Base-by-base conservation (phyloP, 2,113 vertebrate species). In the Spheniscus mendiculus region DNA sequence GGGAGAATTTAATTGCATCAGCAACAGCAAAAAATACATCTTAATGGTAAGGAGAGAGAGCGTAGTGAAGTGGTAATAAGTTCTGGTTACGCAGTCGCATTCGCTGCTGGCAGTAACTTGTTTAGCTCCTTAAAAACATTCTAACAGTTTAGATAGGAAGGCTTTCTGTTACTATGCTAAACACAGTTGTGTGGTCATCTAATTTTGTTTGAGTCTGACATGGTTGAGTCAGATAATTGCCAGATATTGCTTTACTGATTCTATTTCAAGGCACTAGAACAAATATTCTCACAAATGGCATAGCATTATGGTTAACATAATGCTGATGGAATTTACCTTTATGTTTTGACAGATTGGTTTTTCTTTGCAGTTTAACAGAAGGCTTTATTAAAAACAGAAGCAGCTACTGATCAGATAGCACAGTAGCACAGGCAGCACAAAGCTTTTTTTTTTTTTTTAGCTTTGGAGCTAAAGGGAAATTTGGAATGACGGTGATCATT, bases 251-350 rank as follows among this genome's bases (percentile, higher is more conserved):
- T 74, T 77, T 71, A 30, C 36, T 82, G 85, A 74, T 76, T 67
- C 66, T 87, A 36, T 89, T 95, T 88, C 49, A 91, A 95, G 61
- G 55, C 44, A 58, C 27, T 52, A 52, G 67, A 91, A 83, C 61
- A 90, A 55, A 86, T 71, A 36, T 7, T 92, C 76, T 93, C 88
- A 52, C 40, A 59, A 77, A 80, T 7, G 94, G 49, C 58, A 55
- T 42, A 72, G 66, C 90, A 71, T 90, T 82, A 16, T 30, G 38
- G 61, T 76, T 88, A 88, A 69, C 67, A 65, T 80, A 90, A 79
- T 56, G 67, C 84, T 81, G 67, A 65, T 91, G 76, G 91, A 96
- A 86, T 87, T 87, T 59, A 83, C 83, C 89, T 90, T 83, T 67
- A 42, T 84, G 66, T 66, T 96, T 90, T 96, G 93, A 88, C 58